A percentile compares a stretch with the other conserved stretches of the same genome.
These are phyloP conservation scores for Saguinus midas DNA, from an alignment of 2,113 vertebrate species.

Conservation along the genomic window DNA sequence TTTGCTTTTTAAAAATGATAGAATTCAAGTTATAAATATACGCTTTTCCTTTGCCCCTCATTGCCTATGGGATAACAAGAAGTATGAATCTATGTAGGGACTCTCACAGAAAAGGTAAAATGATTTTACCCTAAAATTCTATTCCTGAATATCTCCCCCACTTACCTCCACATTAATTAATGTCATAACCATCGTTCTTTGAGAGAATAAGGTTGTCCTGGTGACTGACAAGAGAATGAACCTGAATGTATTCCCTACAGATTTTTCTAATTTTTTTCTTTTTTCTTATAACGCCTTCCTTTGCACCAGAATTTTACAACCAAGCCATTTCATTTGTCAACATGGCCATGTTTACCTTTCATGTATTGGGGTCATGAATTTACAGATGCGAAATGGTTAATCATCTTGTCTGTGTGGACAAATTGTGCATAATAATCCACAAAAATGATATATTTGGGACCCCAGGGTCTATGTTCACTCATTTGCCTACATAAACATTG, in stretches of 20 bases:
- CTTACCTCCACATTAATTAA: neutral
- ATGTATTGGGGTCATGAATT: constrained; percentile 48
- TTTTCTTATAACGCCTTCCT: neutral
- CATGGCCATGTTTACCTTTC: constrained; percentile 33
- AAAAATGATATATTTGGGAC: neutral
- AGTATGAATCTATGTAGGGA: neutral
- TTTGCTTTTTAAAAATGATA: neutral
- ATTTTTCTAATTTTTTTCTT: neutral
- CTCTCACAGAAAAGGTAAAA: neutral
- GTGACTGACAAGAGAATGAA: neutral
- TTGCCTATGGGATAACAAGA: neutral
- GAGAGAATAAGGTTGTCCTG: neutral
- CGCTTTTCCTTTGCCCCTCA: neutral
- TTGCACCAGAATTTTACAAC: constrained; percentile 45
- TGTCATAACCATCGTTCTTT: neutral
- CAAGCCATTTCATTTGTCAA: constrained; percentile 55
- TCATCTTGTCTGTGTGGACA: constrained; percentile 49
- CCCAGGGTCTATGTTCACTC: constrained; percentile 25
- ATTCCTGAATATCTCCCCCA: neutral
- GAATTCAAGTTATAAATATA: constrained; percentile 10
- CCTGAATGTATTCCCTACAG: neutral
- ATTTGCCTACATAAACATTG: constrained; percentile 37
- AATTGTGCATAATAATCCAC: constrained; percentile 33
- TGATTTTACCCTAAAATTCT: neutral
- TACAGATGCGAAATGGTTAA: constrained; percentile 40